Conservation (phyloP, 2,113 vertebrate genomes). For the Anhinga rufa region DNA sequence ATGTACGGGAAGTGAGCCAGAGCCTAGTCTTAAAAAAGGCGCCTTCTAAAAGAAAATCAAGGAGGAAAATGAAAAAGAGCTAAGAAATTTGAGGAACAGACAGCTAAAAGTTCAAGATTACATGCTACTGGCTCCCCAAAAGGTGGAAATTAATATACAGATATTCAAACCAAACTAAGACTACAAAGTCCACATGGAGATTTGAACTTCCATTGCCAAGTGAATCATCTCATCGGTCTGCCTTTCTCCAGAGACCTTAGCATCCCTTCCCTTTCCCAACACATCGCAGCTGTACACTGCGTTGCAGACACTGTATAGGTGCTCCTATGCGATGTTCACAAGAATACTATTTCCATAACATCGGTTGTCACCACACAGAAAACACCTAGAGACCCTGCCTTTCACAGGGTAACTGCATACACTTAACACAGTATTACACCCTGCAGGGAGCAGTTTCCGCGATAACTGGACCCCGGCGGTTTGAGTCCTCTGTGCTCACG, state of each 20-base stretch:
- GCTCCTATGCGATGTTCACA: background rate
- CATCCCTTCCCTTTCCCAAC: background rate
- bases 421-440: too few species aligned
- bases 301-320: background rate
- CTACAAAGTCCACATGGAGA: background rate
- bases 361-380: background rate
- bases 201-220: background rate
- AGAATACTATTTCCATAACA: too few species aligned
- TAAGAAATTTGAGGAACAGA: background rate
- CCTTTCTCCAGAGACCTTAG: background rate
- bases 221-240: background rate
- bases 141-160: background rate
- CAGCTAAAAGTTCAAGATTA: background rate
- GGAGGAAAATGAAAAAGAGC: background rate
- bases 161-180: background rate
- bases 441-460: background rate
- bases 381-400: background rate
- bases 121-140: background rate
- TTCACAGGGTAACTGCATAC: background rate
- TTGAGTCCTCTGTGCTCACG: accelerated
- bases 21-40: background rate
- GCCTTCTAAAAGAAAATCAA: background rate
- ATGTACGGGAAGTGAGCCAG: background rate
- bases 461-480: accelerated
- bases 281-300: background rate